These are phyloP conservation scores for Paralichthys olivaceus DNA, from an alignment of 2,113 vertebrate genomes.

Conservation along the genomic window DNA sequence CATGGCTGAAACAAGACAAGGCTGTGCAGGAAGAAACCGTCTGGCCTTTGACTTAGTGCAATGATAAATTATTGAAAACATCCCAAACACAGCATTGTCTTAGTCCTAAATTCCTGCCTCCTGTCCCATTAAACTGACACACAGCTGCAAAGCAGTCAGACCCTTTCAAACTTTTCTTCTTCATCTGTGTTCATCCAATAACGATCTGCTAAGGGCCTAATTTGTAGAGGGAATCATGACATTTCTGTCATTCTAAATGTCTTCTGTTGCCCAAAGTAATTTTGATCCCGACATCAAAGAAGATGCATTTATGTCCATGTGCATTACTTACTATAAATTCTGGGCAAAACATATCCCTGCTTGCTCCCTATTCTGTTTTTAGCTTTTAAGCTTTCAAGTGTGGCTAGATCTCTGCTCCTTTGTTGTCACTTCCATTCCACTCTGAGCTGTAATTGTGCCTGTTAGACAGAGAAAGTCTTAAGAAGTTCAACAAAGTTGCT, in stretches of 20 bases:
- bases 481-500: slow-evolving; percentile 50
- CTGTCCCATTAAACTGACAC: slow-evolving; percentile 46
- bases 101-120: slow-evolving; percentile 21
- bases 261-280: slow-evolving; percentile 33
- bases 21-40: slow-evolving; percentile 22
- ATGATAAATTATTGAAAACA: slow-evolving; percentile 53
- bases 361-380: slow-evolving; percentile 49
- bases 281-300: slow-evolving; percentile 43
- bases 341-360: slow-evolving; percentile 16
- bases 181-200: slow-evolving; percentile 24
- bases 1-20: slow-evolving; percentile 46
- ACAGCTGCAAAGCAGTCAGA: slow-evolving; percentile 29
- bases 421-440: slow-evolving; percentile 50
- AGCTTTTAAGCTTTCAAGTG: slow-evolving; percentile 55
- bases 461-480: slow-evolving; percentile 48
- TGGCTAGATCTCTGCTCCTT: slow-evolving; percentile 35
- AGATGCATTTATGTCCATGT: slow-evolving; percentile 43
- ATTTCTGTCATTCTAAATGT: slow-evolving; percentile 13
- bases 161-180: slow-evolving; percentile 42
- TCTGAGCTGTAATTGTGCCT: slow-evolving; percentile 50
- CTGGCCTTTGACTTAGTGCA: slow-evolving; percentile 33
- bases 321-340: slow-evolving; percentile 34
- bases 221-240: slow-evolving; percentile 13
- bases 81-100: slow-evolving; percentile 37
- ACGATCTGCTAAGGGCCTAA: slow-evolving; percentile 3